Base-by-base conservation (phyloP, 2,113 vertebrate genomes). In the Ariopsis seemanni region DNA sequence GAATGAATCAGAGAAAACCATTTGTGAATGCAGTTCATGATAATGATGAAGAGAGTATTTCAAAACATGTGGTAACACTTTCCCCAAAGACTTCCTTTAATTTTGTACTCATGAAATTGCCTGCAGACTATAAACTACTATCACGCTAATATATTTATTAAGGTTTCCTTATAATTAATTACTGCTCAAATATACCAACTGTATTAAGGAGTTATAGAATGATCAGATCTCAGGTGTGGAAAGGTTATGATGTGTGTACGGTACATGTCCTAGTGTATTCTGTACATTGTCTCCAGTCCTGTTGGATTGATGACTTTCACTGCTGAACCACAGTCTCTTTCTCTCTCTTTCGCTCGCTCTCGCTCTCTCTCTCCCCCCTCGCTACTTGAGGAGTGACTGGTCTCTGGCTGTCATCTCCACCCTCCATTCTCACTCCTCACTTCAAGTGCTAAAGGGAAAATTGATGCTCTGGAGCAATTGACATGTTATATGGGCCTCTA, bases 401-500 rank as follows among this genome's bases (percentile, higher is more conserved):
- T 88, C 85, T 90, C 83, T 91, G 86, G 89, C 88, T 90, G 17
- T 62, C 77, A 84, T 92, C 60, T 90, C 85, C 42, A 82, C 74
- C 80, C 65, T 88, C 87, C 65, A 90, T 63, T 86, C 57, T 85
- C 89, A 92, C 83, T 81, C 60, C 71, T 78, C 52, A 88, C 88
- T 90, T 79, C 87, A 85, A 91, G 90, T 50, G 80, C 86, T 88
- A 83, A 92, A 90, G 91, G 88, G 86, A 89, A 93, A 93, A 90
- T 89, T 90, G 90, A 91, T 89, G 88, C 77, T 87, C 90, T 93
- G 91, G 91, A 90, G 88, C 62, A 25, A 63, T 53, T 88, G 58
- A 86, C 82, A 85, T 84, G 81, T 74, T 42, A 72, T 79, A 87
- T 27, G 72, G 11, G 63, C 89, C 89, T 80, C 90, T 17, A 57